A percentile compares a stretch with the other conserved stretches of the same genome.
These are phyloP conservation scores for Pocota personata DNA, from an alignment of 2,888 invertebrate genomes.

Conservation along the genomic window DNA sequence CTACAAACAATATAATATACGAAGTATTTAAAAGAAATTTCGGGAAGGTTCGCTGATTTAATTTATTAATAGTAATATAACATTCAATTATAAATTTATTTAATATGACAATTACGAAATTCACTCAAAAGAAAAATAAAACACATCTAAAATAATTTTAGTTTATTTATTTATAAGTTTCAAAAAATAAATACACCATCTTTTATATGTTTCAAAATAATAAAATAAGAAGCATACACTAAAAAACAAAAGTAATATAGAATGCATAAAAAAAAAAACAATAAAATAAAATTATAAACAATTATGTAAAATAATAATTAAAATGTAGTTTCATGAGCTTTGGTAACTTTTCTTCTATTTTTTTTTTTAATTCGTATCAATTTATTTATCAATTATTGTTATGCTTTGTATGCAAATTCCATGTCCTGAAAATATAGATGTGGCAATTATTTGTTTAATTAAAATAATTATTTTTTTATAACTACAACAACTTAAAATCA, in stretches of 20 bases:
- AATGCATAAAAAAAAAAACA: not conserved
- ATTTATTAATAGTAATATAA: no score
- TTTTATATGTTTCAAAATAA: not conserved
- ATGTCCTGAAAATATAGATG: constrained; percentile 40
- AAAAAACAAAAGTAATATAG: not conserved
- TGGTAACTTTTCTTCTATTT: constrained; percentile 2
- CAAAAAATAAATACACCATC: not conserved
- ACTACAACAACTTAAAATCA: not conserved
- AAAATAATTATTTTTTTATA: not conserved
- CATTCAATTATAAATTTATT: no score
- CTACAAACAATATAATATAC: no score
- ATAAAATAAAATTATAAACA: constrained; percentile 1
- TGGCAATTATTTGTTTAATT: constrained; percentile 12
- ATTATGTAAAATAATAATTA: constrained; percentile 6
- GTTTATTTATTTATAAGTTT: not conserved
- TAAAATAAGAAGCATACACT: not conserved
- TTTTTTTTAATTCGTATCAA: not conserved
- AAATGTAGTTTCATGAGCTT: not conserved
- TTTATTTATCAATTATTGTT: not conserved
- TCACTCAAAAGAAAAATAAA: not conserved
- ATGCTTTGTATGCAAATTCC: constrained; percentile 17
- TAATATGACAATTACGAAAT: no score
- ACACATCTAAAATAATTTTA: not conserved
- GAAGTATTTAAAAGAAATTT: no score
- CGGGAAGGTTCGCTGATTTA: no score